phyloP scores from a whole-genome alignment of 2,113 vertebrate species.

The Megaptera novaeangliae region DNA sequence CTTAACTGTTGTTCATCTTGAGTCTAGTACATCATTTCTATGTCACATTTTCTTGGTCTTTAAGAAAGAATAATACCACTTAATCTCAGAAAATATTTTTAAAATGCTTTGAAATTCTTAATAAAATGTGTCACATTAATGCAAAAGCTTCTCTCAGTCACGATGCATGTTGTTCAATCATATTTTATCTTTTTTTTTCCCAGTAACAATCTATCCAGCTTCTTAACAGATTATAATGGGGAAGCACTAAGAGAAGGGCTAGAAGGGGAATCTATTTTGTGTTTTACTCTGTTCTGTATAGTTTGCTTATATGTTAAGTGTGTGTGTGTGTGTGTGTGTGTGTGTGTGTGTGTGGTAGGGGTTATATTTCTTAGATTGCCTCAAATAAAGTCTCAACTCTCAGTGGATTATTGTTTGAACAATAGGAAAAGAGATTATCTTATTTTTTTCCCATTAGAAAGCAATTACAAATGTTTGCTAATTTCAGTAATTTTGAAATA shows the following conservation, averaged over 20 bases:
- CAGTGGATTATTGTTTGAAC: background rate
- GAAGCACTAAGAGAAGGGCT: accelerated
- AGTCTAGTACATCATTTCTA: background rate
- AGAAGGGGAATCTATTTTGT: background rate
- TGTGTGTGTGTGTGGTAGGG: background rate
- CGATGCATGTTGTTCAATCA: background rate
- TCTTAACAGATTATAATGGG: background rate
- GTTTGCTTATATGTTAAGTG: background rate
- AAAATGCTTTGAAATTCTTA: background rate
- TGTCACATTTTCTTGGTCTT: background rate
- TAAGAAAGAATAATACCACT: background rate
- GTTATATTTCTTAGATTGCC: background rate
- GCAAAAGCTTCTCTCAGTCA: background rate
- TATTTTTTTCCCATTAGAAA: background rate
- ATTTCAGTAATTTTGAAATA: background rate
- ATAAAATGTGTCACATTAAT: background rate
- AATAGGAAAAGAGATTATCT: background rate
- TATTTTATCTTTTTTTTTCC: background rate
- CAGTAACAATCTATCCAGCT: background rate
- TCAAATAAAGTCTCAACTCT: background rate
- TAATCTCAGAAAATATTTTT: slow-evolving; percentile 22
- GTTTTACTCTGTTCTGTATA: background rate
- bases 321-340: background rate
- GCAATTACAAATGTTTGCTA: background rate
- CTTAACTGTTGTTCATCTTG: background rate